Base-by-base conservation (phyloP, 2,888 invertebrate species). In the Brenthis daphne region DNA sequence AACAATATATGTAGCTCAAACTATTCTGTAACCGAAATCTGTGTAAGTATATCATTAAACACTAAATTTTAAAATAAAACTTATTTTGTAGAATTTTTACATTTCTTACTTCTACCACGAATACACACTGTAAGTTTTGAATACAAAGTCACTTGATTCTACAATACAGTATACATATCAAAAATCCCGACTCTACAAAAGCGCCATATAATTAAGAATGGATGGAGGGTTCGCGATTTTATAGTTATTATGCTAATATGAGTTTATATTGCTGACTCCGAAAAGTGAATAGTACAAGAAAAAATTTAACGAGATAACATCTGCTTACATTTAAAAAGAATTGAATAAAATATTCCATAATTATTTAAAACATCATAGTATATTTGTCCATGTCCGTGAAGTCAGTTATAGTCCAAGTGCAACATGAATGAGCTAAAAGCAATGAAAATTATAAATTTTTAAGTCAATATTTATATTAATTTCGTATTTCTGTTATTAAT, bases 121-220 rank as follows among this genome's bases (percentile, higher is more conserved):
- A n/a, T 60, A 48, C 60, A 58, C 58, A 60, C 13, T 24, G 48
- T 47, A 58, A 47, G 24, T 58, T 29, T 37, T 54, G 13, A 20
- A 14, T 65, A 53, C 60, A 58, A 64, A 37, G 20, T 65, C 54
- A 58, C 57, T 64, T 63, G 54, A 55, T 54, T 20, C 53, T 65
- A 65, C 54, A 64, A 58, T 65, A 68, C 58, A 55, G 66, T 66
- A 60, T 67, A 69, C 50, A 50, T 66, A 24, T 67, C 33, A 56
- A 68, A 70, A 70, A 61, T 64, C 33, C 61, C 61, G 50, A 48
- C 56, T 51, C 61, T 70, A 53, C 65, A 68, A 70, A 66, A 64
- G 54, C 37, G 16, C 53, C 56, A 29, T 16, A 33, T 33, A 37
- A 37, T 14, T n/a, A 51, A 54, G 29, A 50, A 60, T 55, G 50